A percentile compares a stretch with the other conserved stretches of the same genome.
These are phyloP conservation scores for Acanthoscelides obtectus DNA, from an alignment of 2,888 invertebrate genomes.

Conservation along the genomic window DNA sequence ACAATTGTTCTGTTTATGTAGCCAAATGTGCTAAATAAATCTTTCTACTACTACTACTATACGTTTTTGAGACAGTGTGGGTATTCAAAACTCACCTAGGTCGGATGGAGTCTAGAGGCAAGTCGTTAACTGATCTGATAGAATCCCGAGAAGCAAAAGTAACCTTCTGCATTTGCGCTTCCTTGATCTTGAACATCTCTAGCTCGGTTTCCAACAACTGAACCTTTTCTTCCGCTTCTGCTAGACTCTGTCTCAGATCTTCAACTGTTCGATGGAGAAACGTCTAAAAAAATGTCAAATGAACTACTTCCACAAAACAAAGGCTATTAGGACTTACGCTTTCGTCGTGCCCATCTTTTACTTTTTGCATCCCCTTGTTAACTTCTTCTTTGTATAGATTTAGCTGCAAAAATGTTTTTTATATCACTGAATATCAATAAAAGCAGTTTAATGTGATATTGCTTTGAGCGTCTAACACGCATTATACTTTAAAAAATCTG, in stretches of 20 bases:
- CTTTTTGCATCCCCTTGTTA: slow-evolving; percentile 54
- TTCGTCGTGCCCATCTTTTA: slow-evolving; percentile 53
- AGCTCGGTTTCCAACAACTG: slow-evolving; percentile 27
- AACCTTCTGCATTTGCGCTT: slow-evolving; percentile 6
- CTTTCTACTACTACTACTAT: too few relatives aligned
- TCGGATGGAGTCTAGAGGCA: not conserved
- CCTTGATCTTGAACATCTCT: slow-evolving; percentile 22
- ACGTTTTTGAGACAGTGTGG: too few relatives aligned
- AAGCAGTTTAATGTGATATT: too few relatives aligned
- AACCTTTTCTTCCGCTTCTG: slow-evolving; percentile 31
- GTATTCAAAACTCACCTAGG: not conserved
- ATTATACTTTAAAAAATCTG: too few relatives aligned
- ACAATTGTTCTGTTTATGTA: too few relatives aligned
- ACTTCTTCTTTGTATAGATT: slow-evolving; percentile 62
- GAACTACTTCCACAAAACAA: not conserved
- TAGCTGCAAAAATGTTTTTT: slow-evolving; percentile 47
- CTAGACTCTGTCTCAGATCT: slow-evolving; percentile 28
- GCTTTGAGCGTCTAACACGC: too few relatives aligned
- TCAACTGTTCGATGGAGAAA: slow-evolving; percentile 25
- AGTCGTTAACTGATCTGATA: not conserved
- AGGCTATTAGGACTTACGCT: slow-evolving; percentile 42
- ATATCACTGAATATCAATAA: not conserved
- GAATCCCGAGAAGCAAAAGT: slow-evolving; percentile 20
- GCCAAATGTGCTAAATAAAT: too few relatives aligned
- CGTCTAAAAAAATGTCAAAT: slow-evolving; percentile 12